A percentile compares a stretch with the other conserved stretches of the same genome.
Conservation (phyloP, 2,797 vertebrate genomes). For the Scomberomorus guttatus region DNA sequence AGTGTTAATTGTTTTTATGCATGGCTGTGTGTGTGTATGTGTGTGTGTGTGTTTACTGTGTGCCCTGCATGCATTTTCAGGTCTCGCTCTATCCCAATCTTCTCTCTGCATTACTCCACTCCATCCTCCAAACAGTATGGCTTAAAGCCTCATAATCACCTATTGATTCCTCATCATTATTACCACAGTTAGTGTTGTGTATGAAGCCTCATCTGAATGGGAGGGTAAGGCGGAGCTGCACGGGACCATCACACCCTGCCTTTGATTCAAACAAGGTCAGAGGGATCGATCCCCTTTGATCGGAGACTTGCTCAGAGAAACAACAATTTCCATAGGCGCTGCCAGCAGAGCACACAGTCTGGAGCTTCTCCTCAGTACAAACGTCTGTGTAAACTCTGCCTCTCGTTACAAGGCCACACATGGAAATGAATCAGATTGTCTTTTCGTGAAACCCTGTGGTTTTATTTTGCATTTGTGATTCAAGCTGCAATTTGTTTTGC, state of each 20-base stretch:
- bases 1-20: neutral
- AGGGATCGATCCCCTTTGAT: constrained; percentile 69
- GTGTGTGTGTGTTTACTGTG: neutral
- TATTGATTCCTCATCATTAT: constrained; percentile 68
- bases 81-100: constrained; percentile 16
- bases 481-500: too few species aligned
- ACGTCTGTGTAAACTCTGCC: neutral
- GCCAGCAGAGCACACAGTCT: constrained; percentile 34
- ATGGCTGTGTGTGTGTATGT: neutral
- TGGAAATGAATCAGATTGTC: neutral
- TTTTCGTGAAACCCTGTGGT: neutral
- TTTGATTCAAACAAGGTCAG: constrained; percentile 78
- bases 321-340: constrained; percentile 46
- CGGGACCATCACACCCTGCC: constrained; percentile 27
- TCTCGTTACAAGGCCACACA: neutral
- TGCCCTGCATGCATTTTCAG: neutral
- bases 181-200: constrained; percentile 45
- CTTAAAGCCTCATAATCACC: constrained; percentile 66
- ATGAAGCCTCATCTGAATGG: constrained; percentile 35
- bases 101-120: constrained; percentile 24
- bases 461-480: neutral
- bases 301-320: constrained; percentile 55
- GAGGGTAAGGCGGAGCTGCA: constrained; percentile 34
- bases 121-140: constrained; percentile 36
- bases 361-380: constrained; percentile 9